Evolutionary conservation across 1,140 invertebrate species (phyloP).

Genomic region (Bombyx mori): ASM3026992v2 NC_085126.1:9780501-9781000

Average conservation of each 20-base stretch:
- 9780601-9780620: slow-evolving; percentile 57
- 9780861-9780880: not conserved
- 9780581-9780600: slow-evolving; percentile 65
- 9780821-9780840: slow-evolving; percentile 34
- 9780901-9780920: too few relatives aligned
- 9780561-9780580: slow-evolving; percentile 70
- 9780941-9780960: too few relatives aligned
- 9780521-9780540: slow-evolving; percentile 65
- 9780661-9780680: slow-evolving; percentile 68
- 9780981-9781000: too few relatives aligned
- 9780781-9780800: slow-evolving; percentile 28
- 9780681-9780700: slow-evolving; percentile 69
- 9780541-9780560: slow-evolving; percentile 49
- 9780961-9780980: too few relatives aligned
- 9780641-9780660: slow-evolving; percentile 70
- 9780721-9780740: slow-evolving; percentile 48
- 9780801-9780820: slow-evolving; percentile 49
- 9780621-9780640: slow-evolving; percentile 70
- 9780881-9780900: not conserved
- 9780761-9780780: slow-evolving; percentile 33
- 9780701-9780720: slow-evolving; percentile 64
- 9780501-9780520: slow-evolving; percentile 61
- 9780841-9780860: slow-evolving; percentile 45
- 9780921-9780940: too few relatives aligned
- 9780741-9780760: slow-evolving; percentile 55